These are phyloP conservation scores for Antechinus stuartii DNA, from an alignment of 2,113 vertebrate genomes.

Conservation along the genomic window DNA sequence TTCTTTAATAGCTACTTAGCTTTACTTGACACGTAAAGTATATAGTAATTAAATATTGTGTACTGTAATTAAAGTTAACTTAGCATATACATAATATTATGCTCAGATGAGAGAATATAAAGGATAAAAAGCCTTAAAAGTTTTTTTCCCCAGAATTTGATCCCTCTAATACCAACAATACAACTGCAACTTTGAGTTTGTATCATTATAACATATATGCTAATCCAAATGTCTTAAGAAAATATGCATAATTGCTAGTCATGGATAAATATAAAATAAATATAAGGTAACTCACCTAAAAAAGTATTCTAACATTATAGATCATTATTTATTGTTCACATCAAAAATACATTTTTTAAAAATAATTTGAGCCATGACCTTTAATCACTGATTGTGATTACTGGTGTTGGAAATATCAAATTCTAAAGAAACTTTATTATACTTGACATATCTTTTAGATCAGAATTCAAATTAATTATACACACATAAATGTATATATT, in stretches of 20 bases:
- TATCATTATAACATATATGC: conserved; percentile 16
- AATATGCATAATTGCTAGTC: not conserved
- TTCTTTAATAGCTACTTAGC: conserved; percentile 48
- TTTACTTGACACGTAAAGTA: conserved; percentile 3
- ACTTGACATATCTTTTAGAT: not conserved
- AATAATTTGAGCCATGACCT: conserved; percentile 30
- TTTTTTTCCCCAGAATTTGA: conserved; percentile 26
- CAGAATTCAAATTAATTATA: conserved; percentile 23
- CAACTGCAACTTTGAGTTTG: conserved; percentile 21
- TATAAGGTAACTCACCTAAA: not conserved
- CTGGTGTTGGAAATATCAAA: conserved; percentile 46
- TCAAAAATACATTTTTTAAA: conserved; percentile 49
- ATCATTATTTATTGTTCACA: conserved; percentile 23
- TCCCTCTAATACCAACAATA: conserved; percentile 4
- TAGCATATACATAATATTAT: not conserved
- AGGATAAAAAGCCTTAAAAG: not conserved
- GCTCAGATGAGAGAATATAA: conserved; percentile 17
- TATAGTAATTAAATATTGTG: not conserved
- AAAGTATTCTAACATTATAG: conserved; percentile 12
- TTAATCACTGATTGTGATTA: conserved; percentile 27
- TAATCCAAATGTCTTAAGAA: not conserved
- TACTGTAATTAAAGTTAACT: not conserved
- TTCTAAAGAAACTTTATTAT: conserved; percentile 45
- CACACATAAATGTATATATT: no score
- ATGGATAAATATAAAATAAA: not conserved